Conservation (phyloP, 1,140 invertebrate species). For the Pogonomyrmex barbatus region DNA sequence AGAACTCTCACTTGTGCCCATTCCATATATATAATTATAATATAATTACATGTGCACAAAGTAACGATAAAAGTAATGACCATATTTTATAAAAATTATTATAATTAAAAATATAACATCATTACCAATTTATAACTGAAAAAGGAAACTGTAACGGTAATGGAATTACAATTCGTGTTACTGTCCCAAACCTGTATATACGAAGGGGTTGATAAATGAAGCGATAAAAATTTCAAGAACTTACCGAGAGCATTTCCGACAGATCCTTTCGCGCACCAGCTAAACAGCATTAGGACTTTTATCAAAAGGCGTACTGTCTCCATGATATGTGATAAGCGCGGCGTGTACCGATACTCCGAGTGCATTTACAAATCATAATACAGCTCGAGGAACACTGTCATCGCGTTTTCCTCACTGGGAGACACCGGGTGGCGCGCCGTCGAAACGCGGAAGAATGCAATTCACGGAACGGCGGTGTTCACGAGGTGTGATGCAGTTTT, state of each 20-base stretch:
- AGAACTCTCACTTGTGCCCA: too few species aligned
- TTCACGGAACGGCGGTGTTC: slow-evolving; percentile 48
- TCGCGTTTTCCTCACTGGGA: slow-evolving; percentile 73
- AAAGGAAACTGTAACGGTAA: too few species aligned
- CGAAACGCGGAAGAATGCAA: not conserved
- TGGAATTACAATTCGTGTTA: too few species aligned
- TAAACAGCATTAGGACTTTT: slow-evolving; percentile 79
- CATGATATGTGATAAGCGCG: slow-evolving; percentile 83
- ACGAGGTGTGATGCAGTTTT: slow-evolving; percentile 77
- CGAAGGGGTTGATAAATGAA: not conserved
- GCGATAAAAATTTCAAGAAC: slow-evolving; percentile 15
- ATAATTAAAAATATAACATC: too few species aligned
- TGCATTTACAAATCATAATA: slow-evolving; percentile 82
- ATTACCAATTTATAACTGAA: too few species aligned
- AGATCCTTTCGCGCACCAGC: slow-evolving; percentile 79
- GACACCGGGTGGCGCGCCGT: slow-evolving; percentile 54
- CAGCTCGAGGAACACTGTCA: slow-evolving; percentile 76
- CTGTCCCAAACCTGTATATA: not conserved
- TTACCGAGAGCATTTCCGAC: slow-evolving; percentile 82
- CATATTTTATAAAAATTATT: too few species aligned
- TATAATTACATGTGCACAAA: too few species aligned
- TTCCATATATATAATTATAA: too few species aligned
- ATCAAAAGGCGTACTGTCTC: slow-evolving; percentile 81
- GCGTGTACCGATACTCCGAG: slow-evolving; percentile 73
- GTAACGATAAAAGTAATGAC: too few species aligned